These are phyloP conservation scores for Lamellibrachia luymesi DNA, from an alignment of 1,140 invertebrate species.

Conservation along the genomic window DNA sequence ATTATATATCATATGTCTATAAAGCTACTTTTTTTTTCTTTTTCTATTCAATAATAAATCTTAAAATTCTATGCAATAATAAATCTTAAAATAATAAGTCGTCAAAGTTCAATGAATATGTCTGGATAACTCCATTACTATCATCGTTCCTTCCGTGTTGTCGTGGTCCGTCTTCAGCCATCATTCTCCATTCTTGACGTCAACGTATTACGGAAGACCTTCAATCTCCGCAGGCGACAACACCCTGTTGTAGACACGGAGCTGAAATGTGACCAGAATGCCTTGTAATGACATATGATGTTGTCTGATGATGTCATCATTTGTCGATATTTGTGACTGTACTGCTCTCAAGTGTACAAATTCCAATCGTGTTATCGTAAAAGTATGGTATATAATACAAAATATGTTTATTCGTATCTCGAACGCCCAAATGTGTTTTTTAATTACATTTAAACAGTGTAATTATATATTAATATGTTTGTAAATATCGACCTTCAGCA, in stretches of 20 bases:
- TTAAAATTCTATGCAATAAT: not conserved
- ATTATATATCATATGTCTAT: not conserved
- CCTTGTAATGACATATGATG: too few relatives aligned
- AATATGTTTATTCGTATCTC: too few relatives aligned
- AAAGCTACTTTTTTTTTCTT: not conserved
- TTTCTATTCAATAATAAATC: not conserved
- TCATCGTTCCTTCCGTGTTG: not conserved
- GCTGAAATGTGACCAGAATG: not conserved
- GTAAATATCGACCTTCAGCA: too few relatives aligned
- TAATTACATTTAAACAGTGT: too few relatives aligned
- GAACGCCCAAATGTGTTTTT: too few relatives aligned
- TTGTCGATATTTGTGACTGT: too few relatives aligned
- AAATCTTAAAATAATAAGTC: not conserved
- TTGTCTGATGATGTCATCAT: not conserved
- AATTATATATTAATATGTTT: too few relatives aligned
- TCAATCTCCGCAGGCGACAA: not conserved
- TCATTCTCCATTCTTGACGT: not conserved
- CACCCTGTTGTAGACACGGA: not conserved
- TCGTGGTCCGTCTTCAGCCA: not conserved
- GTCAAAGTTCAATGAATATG: not conserved
- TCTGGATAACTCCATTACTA: not conserved
- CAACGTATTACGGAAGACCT: not conserved
- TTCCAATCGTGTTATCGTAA: too few relatives aligned
- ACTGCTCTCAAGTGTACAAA: too few relatives aligned
- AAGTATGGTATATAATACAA: too few relatives aligned